Conservation (phyloP, 2,888 invertebrate species). For the Agriopis aurantiaria region DNA sequence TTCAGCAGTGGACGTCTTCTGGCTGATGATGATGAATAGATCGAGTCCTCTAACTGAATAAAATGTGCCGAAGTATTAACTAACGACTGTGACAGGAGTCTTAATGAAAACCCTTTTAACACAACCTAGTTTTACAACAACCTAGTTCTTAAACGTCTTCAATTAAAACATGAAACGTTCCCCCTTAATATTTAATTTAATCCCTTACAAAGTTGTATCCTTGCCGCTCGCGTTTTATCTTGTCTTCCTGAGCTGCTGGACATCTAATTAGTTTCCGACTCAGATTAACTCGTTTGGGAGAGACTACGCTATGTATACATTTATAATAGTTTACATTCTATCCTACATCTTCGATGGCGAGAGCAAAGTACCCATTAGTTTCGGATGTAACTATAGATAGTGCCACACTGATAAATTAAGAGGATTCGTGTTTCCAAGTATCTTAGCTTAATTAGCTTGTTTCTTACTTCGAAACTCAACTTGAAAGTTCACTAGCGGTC, state of each 20-base stretch:
- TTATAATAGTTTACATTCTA: background rate
- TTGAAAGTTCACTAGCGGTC: conserved; percentile 14
- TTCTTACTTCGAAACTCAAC: conserved; percentile 12
- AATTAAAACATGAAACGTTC: conserved; percentile 29
- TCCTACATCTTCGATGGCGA: background rate
- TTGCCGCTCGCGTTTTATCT: conserved; percentile 50
- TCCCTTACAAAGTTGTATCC: conserved; percentile 32
- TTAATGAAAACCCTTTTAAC: background rate
- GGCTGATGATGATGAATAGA: too few relatives aligned
- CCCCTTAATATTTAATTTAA: conserved; percentile 21
- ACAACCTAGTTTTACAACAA: background rate
- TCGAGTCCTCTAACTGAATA: background rate
- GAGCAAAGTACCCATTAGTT: background rate
- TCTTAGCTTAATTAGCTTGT: conserved; percentile 32
- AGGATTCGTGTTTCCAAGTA: conserved; percentile 26
- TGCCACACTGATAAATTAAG: conserved; percentile 1
- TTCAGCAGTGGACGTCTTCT: too few relatives aligned
- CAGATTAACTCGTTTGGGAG: conserved; percentile 52
- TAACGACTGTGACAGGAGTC: background rate
- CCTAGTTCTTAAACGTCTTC: conserved; percentile 21
- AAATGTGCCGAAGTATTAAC: background rate
- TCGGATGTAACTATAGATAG: conserved; percentile 1
- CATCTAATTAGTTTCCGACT: conserved; percentile 66
- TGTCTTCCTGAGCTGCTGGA: conserved; percentile 53
- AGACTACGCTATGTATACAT: background rate